Conservation (phyloP, 2,797 vertebrate genomes). For the Hozukius guyotensis region DNA sequence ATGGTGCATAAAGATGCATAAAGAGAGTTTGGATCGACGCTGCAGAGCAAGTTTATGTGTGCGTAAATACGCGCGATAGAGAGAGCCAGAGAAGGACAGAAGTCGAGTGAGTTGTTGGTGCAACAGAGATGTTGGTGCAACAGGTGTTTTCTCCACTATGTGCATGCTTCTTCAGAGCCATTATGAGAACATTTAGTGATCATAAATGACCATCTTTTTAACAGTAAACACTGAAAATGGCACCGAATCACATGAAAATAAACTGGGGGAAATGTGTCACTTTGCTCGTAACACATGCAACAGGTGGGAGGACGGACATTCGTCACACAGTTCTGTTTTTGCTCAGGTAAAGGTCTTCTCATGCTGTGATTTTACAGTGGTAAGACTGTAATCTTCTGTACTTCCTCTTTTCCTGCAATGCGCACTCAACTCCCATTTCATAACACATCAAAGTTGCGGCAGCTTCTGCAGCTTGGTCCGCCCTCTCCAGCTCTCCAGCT, state of each 20-base stretch:
- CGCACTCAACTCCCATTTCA: conserved; percentile 42
- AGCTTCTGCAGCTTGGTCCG: not conserved
- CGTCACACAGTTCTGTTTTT: conserved; percentile 18
- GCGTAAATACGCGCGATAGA: not conserved
- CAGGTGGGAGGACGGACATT: conserved; percentile 14
- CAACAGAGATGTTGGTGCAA: not conserved
- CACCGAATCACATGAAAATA: not conserved
- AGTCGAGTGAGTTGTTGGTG: not conserved
- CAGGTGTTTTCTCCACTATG: not conserved
- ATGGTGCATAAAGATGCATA: not conserved
- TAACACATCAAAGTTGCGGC: conserved; percentile 65
- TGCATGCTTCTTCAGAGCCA: not conserved
- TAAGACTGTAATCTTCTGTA: conserved; percentile 2
- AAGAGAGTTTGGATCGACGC: not conserved
- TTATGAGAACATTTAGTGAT: not conserved
- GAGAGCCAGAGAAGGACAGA: not conserved
- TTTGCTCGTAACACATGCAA: not conserved
- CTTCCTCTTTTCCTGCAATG: conserved; percentile 38
- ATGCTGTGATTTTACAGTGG: not conserved
- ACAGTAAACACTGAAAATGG: not conserved
- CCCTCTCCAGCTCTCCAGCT: not conserved
- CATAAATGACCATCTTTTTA: too few relatives aligned
- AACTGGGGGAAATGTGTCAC: not conserved
- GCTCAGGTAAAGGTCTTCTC: not conserved
- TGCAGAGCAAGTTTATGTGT: not conserved